Conservation (phyloP, 2,888 invertebrate genomes). For the Petrolisthes cinctipes region DNA sequence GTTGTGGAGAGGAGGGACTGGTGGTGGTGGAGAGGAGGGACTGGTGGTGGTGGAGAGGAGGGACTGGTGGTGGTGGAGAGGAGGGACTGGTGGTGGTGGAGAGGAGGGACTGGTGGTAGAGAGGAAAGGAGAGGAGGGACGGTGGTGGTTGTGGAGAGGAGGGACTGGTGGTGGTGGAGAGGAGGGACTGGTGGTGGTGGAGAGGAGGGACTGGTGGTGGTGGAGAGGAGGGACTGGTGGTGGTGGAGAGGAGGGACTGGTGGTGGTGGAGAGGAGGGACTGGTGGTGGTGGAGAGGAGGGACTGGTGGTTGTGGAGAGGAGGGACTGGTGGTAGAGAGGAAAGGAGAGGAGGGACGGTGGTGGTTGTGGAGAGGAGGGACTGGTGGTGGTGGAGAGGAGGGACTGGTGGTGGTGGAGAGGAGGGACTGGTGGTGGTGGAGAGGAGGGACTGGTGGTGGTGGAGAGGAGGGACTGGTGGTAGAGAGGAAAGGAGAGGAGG, state of each 20-base stretch:
- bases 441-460: neutral
- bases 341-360: neutral
- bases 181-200: neutral
- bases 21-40: neutral
- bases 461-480: neutral
- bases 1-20: neutral
- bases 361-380: too few species aligned
- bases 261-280: too few species aligned
- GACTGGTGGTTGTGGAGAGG: too few species aligned
- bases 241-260: neutral
- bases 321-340: neutral
- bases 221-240: neutral
- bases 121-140: neutral
- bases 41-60: neutral
- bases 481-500: too few species aligned
- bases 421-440: neutral
- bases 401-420: neutral
- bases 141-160: too few species aligned
- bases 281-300: too few species aligned
- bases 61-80: too few species aligned
- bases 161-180: too few species aligned
- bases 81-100: too few species aligned
- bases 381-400: neutral
- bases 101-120: neutral
- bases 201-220: neutral